These are phyloP conservation scores for Cephus sareptanus DNA, from an alignment of 2,888 invertebrate genomes.

Conservation along the genomic window DNA sequence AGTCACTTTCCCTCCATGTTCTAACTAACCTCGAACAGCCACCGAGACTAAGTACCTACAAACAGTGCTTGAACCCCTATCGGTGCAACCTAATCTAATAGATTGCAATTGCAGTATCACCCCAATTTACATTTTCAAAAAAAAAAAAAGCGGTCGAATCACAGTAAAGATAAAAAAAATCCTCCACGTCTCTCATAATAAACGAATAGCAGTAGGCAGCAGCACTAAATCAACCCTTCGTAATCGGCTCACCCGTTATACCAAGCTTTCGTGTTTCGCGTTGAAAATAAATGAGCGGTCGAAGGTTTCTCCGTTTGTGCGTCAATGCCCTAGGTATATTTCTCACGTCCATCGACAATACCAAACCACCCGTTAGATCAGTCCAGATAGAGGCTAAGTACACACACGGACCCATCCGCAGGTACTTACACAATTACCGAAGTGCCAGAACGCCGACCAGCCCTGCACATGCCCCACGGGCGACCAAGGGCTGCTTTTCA, in stretches of 20 bases:
- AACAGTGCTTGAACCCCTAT: neutral
- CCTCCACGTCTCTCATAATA: neutral
- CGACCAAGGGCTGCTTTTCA: slow-evolving; percentile 12
- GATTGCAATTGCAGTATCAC: neutral
- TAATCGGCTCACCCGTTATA: neutral
- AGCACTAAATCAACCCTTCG: neutral
- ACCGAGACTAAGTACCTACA: neutral
- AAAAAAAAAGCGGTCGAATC: too few relatives aligned
- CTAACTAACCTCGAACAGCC: neutral
- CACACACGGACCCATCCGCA: slow-evolving; percentile 18
- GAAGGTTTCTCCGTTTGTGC: neutral
- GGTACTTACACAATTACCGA: slow-evolving; percentile 13
- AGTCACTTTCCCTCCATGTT: neutral
- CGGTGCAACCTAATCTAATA: neutral
- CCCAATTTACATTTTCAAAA: neutral
- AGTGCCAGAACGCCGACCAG: slow-evolving; percentile 54
- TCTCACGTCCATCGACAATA: neutral
- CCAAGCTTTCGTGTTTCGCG: slow-evolving; percentile 31
- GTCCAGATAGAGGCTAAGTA: neutral
- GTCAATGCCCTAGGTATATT: neutral
- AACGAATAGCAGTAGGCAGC: neutral
- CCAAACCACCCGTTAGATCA: neutral
- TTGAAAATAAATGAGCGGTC: slow-evolving; percentile 49
- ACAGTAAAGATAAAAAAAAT: neutral
- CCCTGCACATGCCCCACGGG: slow-evolving; percentile 38